Base-by-base conservation (phyloP, 2,888 invertebrate genomes). In the Orchesellides sinensis region DNA sequence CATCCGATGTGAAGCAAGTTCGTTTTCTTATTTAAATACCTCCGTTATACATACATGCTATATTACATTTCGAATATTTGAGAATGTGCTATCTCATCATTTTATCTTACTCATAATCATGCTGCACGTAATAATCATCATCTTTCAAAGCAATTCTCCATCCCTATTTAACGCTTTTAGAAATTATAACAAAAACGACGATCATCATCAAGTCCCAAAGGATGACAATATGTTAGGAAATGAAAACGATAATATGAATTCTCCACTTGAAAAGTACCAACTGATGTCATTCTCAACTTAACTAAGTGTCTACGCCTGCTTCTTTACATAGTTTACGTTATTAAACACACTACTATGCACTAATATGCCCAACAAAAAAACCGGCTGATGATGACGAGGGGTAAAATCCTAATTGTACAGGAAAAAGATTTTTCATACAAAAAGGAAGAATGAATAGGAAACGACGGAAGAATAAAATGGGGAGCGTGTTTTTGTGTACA, bases 141-240 rank as follows among this genome's bases (percentile, higher is more conserved):
- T 49, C 72, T 49, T 35, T 27, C 63, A 32, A 32, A 32, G 35
- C 63, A 49, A 65, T 74, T 73, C 25, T 65, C 65, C 54, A 52
- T 63, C 54, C 65, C 74, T 52, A 74, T 74, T 74, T 74, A 65
- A 74, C 74, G 74, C 74, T 74, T 63, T 65, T 29, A n/a, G 52
- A 63, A 74, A 49, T 73, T 52, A 52, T 74, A 70, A n/a, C 19
- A 74, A 52, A 74, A 74, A 63, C 54, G 52, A 65, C 65, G 19
- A 65, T 21, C 14, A 40, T 74, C 17, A 52, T 52, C 52, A 52
- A 52, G 49, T 65, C 65, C 65, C 59, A 32, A 8, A 19, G 29
- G 61, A 73, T 27, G 29, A 47, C 27, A 14, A n/a, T 8, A 21
- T 19, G 17, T 17, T 17, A 17, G 49, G 35, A 35, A 63, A 32